Evolutionary conservation across 2,888 invertebrate genomes (phyloP), one percentile per base, ranked within the genome.

Genomic region (Asteroscopus sphinx): DNA sequence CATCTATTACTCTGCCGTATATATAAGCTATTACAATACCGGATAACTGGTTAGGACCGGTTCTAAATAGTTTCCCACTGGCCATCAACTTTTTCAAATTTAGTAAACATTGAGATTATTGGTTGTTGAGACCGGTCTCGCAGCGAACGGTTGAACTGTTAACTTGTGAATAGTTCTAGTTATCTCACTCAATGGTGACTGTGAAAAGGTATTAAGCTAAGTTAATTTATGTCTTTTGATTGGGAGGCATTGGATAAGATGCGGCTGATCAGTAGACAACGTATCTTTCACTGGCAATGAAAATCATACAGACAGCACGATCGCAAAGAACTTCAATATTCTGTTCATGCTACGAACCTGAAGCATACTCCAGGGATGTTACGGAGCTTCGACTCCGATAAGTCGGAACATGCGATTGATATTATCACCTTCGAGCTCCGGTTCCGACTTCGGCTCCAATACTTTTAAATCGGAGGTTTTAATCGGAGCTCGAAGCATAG

Each of bases 61-160:
- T 74, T 49, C 47, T n/a, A 44, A 36, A 63, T 48, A 71, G 71
- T 65, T 69, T 57, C n/a, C n/a, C 52, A 64, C 52, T 63, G 64
- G 68, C 75, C 69, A 73, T 76, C 72, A 78, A 68, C 71, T 66
- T 68, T 76, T 77, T 68, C 44, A 65, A 68, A 68, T 76, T 79
- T 79, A 59, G 60, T 69, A 66, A 74, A 73, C 74, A 72, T 65
- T 52, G 61, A 69, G 69, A 63, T 79, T 78, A 78, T 78, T 76
- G 77, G 55, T 30, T 39, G 30, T 52, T 67, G 46, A 41, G 76
- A 73, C 74, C 64, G 71, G 77, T 68, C 53, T 4, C 15, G 45
- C 40, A 5, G 68, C 45, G 12, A 46, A 71, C 66, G 71, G 58
- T 71, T 73, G 7, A 35, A 47, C 32, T 33, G 40, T 63, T 68